Percentiles rank a stretch among this genome's conserved stretches.
Conservation (phyloP, 2,113 vertebrate species). For the Charina bottae region DNA sequence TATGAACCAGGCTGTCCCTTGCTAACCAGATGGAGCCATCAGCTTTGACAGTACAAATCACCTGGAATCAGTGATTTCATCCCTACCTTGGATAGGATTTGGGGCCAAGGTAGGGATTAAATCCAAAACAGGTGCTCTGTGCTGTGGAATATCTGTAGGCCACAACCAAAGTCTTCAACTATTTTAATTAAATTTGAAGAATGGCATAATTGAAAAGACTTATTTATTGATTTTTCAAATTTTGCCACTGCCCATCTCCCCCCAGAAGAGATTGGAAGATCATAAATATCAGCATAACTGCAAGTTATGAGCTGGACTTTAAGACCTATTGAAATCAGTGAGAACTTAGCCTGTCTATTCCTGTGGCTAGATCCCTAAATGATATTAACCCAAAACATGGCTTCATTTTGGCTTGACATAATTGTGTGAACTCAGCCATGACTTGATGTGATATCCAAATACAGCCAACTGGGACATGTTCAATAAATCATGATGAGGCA, state of each 20-base stretch:
- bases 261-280: not conserved
- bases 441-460: not conserved
- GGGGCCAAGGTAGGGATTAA: too few species aligned
- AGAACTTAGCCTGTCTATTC: not conserved
- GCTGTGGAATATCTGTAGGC: not conserved
- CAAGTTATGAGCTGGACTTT: not conserved
- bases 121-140: not conserved
- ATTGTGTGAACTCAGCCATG: not conserved
- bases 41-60: not conserved
- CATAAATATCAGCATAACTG: not conserved
- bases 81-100: too few species aligned
- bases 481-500: not conserved
- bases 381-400: not conserved
- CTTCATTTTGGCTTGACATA: not conserved
- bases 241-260: too few species aligned
- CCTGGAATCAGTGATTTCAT: not conserved
- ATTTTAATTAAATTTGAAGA: not conserved
- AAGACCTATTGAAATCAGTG: not conserved
- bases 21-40: not conserved
- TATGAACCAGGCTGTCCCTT: not conserved
- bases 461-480: not conserved
- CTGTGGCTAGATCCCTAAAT: not conserved
- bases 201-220: not conserved
- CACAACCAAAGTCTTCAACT: not conserved
- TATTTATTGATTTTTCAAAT: too few species aligned